A percentile compares a stretch with the other conserved stretches of the same genome.
These are phyloP conservation scores for Agrotis segetum DNA, from an alignment of 2,888 invertebrate species.

Conservation along the genomic window DNA sequence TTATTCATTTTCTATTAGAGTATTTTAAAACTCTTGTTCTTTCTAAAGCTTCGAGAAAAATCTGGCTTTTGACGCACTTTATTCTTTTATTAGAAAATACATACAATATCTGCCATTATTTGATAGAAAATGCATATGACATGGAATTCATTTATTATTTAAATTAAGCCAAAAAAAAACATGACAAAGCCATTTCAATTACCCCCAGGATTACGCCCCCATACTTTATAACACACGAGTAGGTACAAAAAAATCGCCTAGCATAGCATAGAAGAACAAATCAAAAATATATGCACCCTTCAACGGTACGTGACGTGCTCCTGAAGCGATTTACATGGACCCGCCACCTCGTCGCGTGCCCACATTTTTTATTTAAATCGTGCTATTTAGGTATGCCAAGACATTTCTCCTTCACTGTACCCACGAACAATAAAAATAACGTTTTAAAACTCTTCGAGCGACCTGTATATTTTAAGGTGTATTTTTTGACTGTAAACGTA, in stretches of 20 bases:
- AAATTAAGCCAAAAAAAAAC: conserved; percentile 24
- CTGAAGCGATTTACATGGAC: conserved; percentile 86
- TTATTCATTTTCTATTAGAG: conserved; percentile 31
- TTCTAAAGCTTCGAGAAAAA: background rate
- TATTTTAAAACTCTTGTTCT: conserved; percentile 6
- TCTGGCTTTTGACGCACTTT: no score
- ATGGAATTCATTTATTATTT: no score
- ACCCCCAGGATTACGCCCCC: conserved; percentile 59
- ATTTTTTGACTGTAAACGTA: conserved; percentile 51
- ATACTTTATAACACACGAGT: conserved; percentile 74
- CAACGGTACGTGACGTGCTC: conserved; percentile 86
- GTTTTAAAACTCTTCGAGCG: conserved; percentile 73
- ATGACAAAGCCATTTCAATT: conserved; percentile 62
- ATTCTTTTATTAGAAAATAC: no score
- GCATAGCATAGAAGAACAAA: conserved; percentile 88
- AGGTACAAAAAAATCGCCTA: conserved; percentile 84
- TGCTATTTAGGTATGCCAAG: conserved; percentile 88
- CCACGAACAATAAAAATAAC: conserved; percentile 74
- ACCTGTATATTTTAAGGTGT: conserved; percentile 56
- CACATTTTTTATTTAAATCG: conserved; percentile 90
- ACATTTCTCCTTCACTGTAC: conserved; percentile 78
- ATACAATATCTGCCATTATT: no score
- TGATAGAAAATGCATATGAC: no score
- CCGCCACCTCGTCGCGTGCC: conserved; percentile 87
- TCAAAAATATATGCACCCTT: conserved; percentile 91